Base-by-base conservation (phyloP, 2,797 vertebrate species). In the Sparus aurata region DNA sequence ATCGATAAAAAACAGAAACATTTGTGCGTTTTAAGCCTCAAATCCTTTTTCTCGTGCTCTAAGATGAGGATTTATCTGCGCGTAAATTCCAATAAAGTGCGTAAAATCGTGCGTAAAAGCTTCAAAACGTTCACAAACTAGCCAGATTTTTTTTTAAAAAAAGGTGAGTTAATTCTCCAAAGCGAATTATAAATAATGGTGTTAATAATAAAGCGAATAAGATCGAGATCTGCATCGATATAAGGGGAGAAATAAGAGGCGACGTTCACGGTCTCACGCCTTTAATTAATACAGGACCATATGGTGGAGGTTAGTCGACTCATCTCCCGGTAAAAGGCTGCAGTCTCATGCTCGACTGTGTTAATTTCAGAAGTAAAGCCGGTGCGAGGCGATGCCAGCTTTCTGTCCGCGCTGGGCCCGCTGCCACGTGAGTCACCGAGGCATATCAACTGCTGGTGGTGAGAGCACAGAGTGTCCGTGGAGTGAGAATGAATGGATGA, bases 321-420 rank as follows among this genome's bases (percentile, higher is more conserved):
- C 85, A 80, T 81, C 82, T 85, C 74, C 83, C 86, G 89, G 84
- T 89, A 84, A 83, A 83, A 86, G 86, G 87, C 87, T 82, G 87
- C 81, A 82, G 78, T 85, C 88, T 85, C 89, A 58, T 79, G 81
- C 87, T 91, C 82, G 1, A 22, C 83, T 81, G 86, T 84, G 91
- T 87, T 90, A 80, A 89, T 90, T 92, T 90, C 86, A 80, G 43
- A 69, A 87, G 87, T 82, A 47, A 85, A 90, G 86, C 89, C 85
- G 54, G 78, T 49, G 82, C 13, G 85, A 82, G 81, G 69, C 84
- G 1, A 54, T 87, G 90, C 91, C 91, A 91, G 87, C 80, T 90
- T 87, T 87, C 89, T 93, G 91, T 93, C 89, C 49, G 74, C 83
- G 45, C 87, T 84, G 90, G 91, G 92, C 92, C 87, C 5, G 64